phyloP scores from a whole-genome alignment of 1,140 invertebrate species.

The Euschistus heros region DNA sequence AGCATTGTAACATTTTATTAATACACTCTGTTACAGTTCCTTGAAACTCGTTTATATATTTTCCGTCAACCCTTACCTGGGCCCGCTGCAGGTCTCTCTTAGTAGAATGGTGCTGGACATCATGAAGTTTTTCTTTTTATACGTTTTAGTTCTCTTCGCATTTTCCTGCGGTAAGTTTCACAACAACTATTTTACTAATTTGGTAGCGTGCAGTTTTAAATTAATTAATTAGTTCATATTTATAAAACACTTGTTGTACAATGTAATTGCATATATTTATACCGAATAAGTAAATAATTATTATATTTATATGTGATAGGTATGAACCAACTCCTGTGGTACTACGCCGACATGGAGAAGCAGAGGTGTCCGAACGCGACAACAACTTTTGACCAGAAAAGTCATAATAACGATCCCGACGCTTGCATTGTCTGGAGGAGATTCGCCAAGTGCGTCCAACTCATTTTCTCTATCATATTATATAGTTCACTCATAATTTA shows the following conservation, averaged over 20 bases:
- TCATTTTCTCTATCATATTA: no score
- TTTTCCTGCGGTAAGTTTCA: slow-evolving; percentile 84
- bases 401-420: slow-evolving; percentile 53
- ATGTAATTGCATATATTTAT: not conserved
- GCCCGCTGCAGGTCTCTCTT: slow-evolving; percentile 92
- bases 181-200: no score
- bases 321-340: slow-evolving; percentile 82
- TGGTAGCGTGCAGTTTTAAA: no score
- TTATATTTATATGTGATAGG: slow-evolving; percentile 34
- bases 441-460: slow-evolving; percentile 70
- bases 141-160: slow-evolving; percentile 90
- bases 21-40: slow-evolving; percentile 52
- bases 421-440: slow-evolving; percentile 81
- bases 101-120: slow-evolving; percentile 97
- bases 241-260: not conserved
- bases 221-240: not conserved
- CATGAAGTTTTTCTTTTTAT: slow-evolving; percentile 93
- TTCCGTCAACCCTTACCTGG: slow-evolving; percentile 95
- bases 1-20: not conserved
- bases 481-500: no score
- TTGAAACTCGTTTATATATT: slow-evolving; percentile 98
- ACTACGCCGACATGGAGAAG: slow-evolving; percentile 91
- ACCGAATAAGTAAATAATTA: not conserved
- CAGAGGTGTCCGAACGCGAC: slow-evolving; percentile 52
- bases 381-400: slow-evolving; percentile 34